These are phyloP conservation scores for Parotocinclus haroldoi DNA, from an alignment of 2,797 vertebrate species.

Conservation along the genomic window DNA sequence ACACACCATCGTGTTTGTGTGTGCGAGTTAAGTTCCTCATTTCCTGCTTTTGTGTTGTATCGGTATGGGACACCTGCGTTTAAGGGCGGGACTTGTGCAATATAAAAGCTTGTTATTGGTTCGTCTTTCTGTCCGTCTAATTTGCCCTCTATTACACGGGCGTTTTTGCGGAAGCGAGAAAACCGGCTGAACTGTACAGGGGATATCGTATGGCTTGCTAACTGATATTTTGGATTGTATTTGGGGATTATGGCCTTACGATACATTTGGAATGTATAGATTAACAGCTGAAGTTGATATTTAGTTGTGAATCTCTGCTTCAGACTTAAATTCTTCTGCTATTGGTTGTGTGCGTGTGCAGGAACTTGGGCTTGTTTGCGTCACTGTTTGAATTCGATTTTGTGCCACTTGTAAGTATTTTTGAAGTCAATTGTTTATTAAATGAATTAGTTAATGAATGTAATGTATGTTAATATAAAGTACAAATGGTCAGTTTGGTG, in stretches of 20 bases:
- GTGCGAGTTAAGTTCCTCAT: no score
- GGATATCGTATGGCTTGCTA: neutral
- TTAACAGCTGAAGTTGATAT: neutral
- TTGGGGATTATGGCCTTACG: neutral
- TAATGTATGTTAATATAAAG: no score
- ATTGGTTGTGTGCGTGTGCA: no score
- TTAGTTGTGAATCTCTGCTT: no score
- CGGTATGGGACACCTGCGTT: neutral
- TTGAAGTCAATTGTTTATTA: no score
- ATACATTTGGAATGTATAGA: neutral
- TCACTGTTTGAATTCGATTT: no score
- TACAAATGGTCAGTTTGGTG: no score
- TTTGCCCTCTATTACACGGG: neutral
- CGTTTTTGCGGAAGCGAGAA: slow-evolving; percentile 24
- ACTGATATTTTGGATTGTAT: neutral
- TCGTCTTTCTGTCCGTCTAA: neutral
- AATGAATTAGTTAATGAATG: no score
- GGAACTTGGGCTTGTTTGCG: no score
- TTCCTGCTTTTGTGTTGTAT: neutral
- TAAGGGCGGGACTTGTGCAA: neutral
- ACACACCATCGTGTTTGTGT: no score
- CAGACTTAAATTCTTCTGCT: no score
- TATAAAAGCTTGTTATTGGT: slow-evolving; percentile 8
- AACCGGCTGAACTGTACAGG: neutral
- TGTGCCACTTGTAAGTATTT: no score